Base-by-base conservation (phyloP, 2,113 vertebrate genomes). In the Barnardius zonarius region DNA sequence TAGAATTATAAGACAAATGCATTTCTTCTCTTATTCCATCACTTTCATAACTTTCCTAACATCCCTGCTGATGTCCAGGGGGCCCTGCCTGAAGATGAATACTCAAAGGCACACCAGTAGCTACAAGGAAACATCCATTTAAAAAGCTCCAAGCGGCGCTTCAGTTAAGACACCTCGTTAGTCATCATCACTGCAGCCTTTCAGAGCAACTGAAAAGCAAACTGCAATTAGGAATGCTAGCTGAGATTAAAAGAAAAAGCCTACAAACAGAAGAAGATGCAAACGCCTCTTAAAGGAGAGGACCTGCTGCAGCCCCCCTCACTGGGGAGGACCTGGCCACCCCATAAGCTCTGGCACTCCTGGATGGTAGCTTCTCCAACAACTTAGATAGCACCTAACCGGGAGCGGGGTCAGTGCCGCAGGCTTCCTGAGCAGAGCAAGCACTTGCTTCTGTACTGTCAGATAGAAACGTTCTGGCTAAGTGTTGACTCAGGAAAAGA, bases 361-460 rank as follows among this genome's bases (percentile, higher is more conserved):
- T 10, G 37, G 14, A 22, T 3, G 0, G 68, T 24, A 68, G 52
- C 59, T 59, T 41, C 59, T 55, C 49, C 33, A 6, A 11, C 5
- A 16, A 1, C 54, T 49, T 2, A 2, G 3, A 19, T 17, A 35
- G 48, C 31, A 67, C n/a, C 27, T 28, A 17, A 3, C 0, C 2
- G 0, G 59, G 68, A 86, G 54, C 7, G 0, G 48, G 4, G 5
- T 5, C 31, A 33, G 23, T 37, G 46, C 44, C 0, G 0, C 55
- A 31, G 51, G 41, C 55, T 75, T 79, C 7, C 83, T 19, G 48
- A 35, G 69, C 33, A 73, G 25, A 63, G 17, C 0, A 31, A 39
- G 31, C 5, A 13, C 44, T 22, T 43, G 39, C 63, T 55, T 10
- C 61, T 8, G 44, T 51, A 4, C 27, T 18, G 31, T 13, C 92